phyloP scores from a whole-genome alignment of 2,113 vertebrate species.

The Zosterops borbonicus region DNA sequence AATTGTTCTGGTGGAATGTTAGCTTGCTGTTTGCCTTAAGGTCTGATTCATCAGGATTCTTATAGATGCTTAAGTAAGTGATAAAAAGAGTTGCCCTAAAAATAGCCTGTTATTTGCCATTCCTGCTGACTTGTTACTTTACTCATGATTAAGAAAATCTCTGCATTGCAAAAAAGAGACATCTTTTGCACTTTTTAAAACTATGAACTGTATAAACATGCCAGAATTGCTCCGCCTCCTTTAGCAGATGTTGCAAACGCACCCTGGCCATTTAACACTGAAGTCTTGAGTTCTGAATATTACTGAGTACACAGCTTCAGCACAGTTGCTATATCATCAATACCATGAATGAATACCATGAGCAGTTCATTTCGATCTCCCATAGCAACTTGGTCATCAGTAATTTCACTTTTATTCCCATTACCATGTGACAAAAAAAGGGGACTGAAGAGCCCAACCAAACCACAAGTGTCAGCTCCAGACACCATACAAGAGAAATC shows the following conservation, averaged over 20 bases:
- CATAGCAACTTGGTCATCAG: background rate
- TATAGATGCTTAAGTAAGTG: background rate
- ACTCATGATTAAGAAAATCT: background rate
- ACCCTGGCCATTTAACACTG: background rate
- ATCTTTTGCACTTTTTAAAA: background rate
- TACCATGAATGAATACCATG: background rate
- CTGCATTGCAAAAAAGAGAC: background rate
- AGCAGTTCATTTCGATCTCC: background rate
- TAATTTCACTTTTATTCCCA: background rate
- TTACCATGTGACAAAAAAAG: background rate
- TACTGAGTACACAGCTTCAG: background rate
- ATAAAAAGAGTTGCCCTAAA: slow-evolving; percentile 29
- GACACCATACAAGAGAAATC: background rate
- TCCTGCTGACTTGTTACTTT: slow-evolving; percentile 7
- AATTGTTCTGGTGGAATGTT: background rate
- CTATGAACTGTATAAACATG: background rate
- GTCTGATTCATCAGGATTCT: slow-evolving; percentile 13
- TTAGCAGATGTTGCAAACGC: background rate
- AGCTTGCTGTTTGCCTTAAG: background rate
- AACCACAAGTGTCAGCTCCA: background rate
- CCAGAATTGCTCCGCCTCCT: background rate
- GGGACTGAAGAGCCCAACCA: background rate
- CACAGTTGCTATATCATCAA: background rate
- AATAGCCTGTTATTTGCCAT: background rate
- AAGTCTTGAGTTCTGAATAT: background rate